Evolutionary conservation across 2,888 invertebrate species (phyloP), one percentile per base, ranked within the genome.

Genomic region (Tortrix viridana): DNA sequence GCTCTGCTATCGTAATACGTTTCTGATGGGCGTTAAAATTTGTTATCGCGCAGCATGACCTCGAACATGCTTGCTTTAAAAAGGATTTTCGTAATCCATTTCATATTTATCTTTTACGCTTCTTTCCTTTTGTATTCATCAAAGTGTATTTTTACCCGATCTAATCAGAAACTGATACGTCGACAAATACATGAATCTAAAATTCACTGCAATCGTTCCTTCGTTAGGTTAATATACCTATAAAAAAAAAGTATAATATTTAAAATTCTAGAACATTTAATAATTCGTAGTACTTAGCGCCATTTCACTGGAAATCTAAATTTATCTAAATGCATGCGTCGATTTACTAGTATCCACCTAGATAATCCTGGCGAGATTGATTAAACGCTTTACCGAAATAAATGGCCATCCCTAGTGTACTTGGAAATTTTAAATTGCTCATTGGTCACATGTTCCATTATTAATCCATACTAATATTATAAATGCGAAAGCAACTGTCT

Each of bases 21-120:
- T 26, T 2, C 18, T 44, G 53, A 53, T 53, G 53, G 53, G 19
- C 53, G 53, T 37, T 37, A 9, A 48, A 22, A n/a, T 41, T 38
- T 19, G 44, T 53, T 53, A 53, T 53, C 53, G 41, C 53, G 22
- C 5, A 4, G 22, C 16, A 16, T 22, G 53, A 16, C 53, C 53
- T 53, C 53, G 41, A 22, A 4, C 38, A 16, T n/a, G 53, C 53
- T 20, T 20, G 19, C 52, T 37, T 12, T 22, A 41, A 41, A 38
- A 20, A 53, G 41, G 32, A 20, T 41, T 38, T 41, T 12, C 41
- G 7, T 2, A 16, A 41, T 37, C 37, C 37, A 18, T 37, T 14
- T 19, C 19, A 20, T 37, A 14, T 12, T 37, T 20, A 16, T 19
- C 14, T 20, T 20, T 18, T 32, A 9, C 19, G 18, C 19, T 14